Evolutionary conservation across 2,888 invertebrate species (phyloP).

Genomic region (Tetrapedia diversipes): DNA sequence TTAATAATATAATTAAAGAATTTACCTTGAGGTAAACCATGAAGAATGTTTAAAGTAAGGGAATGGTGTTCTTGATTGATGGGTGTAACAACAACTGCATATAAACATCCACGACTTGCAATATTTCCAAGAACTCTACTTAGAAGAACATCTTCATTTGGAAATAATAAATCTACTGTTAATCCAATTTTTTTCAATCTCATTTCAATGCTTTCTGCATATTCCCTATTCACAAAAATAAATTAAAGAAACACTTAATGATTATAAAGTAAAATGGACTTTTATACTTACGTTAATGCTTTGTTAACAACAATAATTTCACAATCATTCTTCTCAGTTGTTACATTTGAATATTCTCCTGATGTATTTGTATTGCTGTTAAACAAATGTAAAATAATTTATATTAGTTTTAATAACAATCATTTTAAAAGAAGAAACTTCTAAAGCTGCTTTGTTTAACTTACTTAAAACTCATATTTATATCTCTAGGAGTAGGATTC

Average conservation of each 20-base stretch:
- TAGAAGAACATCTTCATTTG: slow-evolving; percentile 94
- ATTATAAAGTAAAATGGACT: slow-evolving; percentile 58
- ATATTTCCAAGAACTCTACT: slow-evolving; percentile 92
- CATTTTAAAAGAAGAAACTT: not conserved
- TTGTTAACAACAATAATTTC: slow-evolving; percentile 95
- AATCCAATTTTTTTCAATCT: slow-evolving; percentile 91
- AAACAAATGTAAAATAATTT: slow-evolving; percentile 14
- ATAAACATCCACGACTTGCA: slow-evolving; percentile 93
- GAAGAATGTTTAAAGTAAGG: slow-evolving; percentile 94
- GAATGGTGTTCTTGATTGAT: slow-evolving; percentile 94
- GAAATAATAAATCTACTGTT: slow-evolving; percentile 94
- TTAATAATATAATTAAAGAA: not conserved
- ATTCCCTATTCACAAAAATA: slow-evolving; percentile 85
- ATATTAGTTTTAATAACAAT: not conserved
- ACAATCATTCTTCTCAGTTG: slow-evolving; percentile 91
- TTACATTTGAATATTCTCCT: slow-evolving; percentile 73
- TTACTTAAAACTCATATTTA: slow-evolving; percentile 77
- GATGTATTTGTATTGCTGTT: slow-evolving; percentile 60
- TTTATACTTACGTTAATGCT: slow-evolving; percentile 88
- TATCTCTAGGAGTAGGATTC: slow-evolving; percentile 66
- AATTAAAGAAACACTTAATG: slow-evolving; percentile 13
- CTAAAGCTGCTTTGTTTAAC: not conserved
- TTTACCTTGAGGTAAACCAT: slow-evolving; percentile 94
- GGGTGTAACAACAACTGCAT: slow-evolving; percentile 93
- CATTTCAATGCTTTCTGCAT: slow-evolving; percentile 94